phyloP scores from a whole-genome alignment of 1,140 invertebrate species.

The Magallana angulata region DNA sequence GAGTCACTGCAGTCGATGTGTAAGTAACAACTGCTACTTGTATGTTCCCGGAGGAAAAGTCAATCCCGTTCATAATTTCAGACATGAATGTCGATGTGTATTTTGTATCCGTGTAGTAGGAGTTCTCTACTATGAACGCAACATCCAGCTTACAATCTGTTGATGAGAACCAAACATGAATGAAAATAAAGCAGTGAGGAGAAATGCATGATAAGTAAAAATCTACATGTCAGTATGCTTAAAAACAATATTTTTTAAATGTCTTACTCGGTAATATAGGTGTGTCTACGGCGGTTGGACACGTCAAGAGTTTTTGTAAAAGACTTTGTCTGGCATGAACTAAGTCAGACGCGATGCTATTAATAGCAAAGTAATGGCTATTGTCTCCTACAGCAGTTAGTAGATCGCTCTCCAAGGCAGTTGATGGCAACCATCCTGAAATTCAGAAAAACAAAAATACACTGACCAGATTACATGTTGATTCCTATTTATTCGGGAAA shows the following conservation, averaged over 20 bases:
- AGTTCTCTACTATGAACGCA: neutral
- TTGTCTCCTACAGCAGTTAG: neutral
- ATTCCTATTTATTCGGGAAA: no score
- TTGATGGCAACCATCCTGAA: neutral
- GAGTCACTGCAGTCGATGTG: neutral
- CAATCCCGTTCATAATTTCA: neutral
- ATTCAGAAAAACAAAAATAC: neutral
- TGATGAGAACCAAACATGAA: no score
- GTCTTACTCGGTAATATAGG: neutral
- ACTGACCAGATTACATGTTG: no score
- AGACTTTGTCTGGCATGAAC: neutral
- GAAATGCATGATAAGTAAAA: no score
- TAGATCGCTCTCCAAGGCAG: neutral
- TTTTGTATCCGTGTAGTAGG: neutral
- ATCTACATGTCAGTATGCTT: no score
- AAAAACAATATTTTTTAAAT: no score
- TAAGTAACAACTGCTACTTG: slow-evolving; percentile 3
- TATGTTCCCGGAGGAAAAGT: neutral
- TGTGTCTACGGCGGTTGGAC: neutral
- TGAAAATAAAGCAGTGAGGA: no score
- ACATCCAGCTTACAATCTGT: neutral
- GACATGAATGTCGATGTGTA: neutral
- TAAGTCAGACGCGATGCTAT: neutral
- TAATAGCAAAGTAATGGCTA: neutral
- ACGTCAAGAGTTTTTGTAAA: neutral